These are phyloP conservation scores for Spicauda simplicius DNA, from an alignment of 2,888 invertebrate species.

Conservation along the genomic window DNA sequence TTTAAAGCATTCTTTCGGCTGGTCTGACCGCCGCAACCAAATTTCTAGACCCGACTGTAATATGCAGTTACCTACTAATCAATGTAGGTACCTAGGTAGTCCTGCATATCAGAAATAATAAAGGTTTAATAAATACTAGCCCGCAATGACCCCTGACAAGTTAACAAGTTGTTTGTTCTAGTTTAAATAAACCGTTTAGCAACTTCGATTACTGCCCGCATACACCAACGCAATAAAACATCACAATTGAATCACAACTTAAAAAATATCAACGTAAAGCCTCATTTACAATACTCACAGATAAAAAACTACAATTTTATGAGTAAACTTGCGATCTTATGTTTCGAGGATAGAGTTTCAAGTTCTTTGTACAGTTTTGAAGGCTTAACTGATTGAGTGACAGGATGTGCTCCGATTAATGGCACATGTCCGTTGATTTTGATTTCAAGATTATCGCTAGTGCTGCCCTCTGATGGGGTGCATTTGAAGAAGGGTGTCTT, in stretches of 20 bases:
- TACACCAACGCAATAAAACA: constrained; percentile 28
- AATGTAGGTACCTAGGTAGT: too few species aligned
- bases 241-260: background rate
- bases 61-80: too few species aligned
- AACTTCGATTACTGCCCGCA: constrained; percentile 45
- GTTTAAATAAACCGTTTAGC: constrained; percentile 47
- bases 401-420: constrained; percentile 40
- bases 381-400: constrained; percentile 18
- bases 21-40: too few species aligned
- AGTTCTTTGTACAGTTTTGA: constrained; percentile 6
- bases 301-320: background rate
- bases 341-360: background rate
- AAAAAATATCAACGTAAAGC: background rate
- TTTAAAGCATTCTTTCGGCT: too few species aligned
- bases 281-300: background rate
- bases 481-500: too few species aligned
- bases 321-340: constrained; percentile 2
- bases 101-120: too few species aligned
- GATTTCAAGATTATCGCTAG: constrained; percentile 21
- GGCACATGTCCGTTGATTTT: constrained; percentile 31
- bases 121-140: background rate
- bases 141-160: constrained; percentile 32
- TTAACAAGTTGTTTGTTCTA: constrained; percentile 37
- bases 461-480: constrained; percentile 15
- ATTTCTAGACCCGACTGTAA: too few species aligned